Base-by-base conservation (phyloP, 2,888 invertebrate genomes). In the Melieria omissa region DNA sequence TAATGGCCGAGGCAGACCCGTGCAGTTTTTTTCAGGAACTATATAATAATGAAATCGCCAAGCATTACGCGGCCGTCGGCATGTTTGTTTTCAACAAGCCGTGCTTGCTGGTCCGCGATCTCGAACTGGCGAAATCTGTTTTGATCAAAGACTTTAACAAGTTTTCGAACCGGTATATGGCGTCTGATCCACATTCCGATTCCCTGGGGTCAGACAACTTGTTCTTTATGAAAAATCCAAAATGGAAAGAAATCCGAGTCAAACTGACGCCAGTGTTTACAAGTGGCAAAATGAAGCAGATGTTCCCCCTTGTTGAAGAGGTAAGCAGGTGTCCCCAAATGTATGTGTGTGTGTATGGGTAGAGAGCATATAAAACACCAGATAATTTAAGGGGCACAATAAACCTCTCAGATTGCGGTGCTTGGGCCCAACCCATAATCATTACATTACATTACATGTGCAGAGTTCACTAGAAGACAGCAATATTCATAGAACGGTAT, bases 231-330 rank as follows among this genome's bases (percentile, higher is more conserved):
- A 86, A 83, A 54, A 86, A 84, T 82, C 86, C 88, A 0, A 75
- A 79, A 0, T 89, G 89, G 89, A 88, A 83, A 54, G 70, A 80
- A 6, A 54, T 88, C 0, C 80, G 89, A 2, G 12, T 75, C 0
- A 88, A 86, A 58, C 65, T 88, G 2, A 84, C 88, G 0, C 88
- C 89, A 0, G 82, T 87, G 2, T 89, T 88, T 73, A 86, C 86
- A 0, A 82, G 80, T 65, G 86, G 85, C 12, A 85, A 84, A 75
- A 78, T 84, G 9, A 86, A 84, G 69, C 82, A 85, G 73, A 85
- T 85, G 83, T 86, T 84, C 77, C 78, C 82, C 0, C 74, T 86
- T 0, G 77, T 85, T 64, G 73, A 78, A 9, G 80, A 83, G 76
- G 83, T 84, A 54, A 75, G 78, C 65, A 46, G 14, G 29, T 29